Base-by-base conservation (phyloP, 2,888 invertebrate species). In the Cryptocephalus moraei region DNA sequence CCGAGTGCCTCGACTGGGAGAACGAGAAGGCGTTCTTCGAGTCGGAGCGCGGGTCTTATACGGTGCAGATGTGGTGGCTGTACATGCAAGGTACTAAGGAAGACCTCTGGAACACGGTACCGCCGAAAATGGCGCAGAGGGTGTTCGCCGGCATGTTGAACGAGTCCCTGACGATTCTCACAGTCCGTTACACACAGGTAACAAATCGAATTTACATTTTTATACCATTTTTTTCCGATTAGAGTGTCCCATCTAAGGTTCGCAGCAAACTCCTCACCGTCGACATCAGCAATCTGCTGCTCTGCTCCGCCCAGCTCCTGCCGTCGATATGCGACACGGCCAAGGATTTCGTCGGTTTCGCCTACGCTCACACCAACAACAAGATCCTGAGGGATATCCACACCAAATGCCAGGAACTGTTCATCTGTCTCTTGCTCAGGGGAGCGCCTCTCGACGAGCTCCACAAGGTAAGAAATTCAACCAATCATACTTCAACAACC, bases 51-150 rank as follows among this genome's bases (percentile, higher is more conserved):
- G 88, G 87, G 3, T 86, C 89, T 3, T 89, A 86, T 38, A 82
- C 85, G 1, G 80, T 89, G 51, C 89, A 89, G 62, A 90, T 89
- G 78, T 90, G 90, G 90, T 88, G 89, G 86, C 74, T 88, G 14
- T 90, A 90, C 62, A 85, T 90, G 81, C 81, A 84, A 71, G 85
- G 88, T 4, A 86, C 86, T 34, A 81, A 79, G 62, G 79, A 85
- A 57, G 88, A 90, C 69, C 72, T 91, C 36, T 91, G 90, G 90
- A 85, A 82, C 58, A 87, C 87, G 0, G 87, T 90, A n/a, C 89
- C 91, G 0, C 90, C 90, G 0, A 82, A 86, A 66, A 88, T 89
- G 82, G 89, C 90, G 0, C 88, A 89, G 62, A 76, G 89, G 55
- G 84, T 91, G 44, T 86, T 88, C 59, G 81, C 86, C 2, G 90